Conservation (phyloP, 2,113 vertebrate species). For the Aegotheles bennettii region DNA sequence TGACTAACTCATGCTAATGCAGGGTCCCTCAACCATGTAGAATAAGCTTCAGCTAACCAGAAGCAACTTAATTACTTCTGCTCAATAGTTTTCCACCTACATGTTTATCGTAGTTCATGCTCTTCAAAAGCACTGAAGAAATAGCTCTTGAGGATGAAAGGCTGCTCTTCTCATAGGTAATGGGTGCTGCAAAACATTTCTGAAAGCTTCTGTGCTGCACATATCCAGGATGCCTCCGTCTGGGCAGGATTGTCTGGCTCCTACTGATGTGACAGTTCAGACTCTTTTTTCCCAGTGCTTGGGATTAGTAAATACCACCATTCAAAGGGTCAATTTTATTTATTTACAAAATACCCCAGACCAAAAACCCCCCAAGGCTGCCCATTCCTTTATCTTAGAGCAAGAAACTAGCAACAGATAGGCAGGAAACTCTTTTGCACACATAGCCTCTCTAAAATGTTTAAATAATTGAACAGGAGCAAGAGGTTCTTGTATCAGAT, state of each 20-base stretch:
- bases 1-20: background rate
- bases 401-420: background rate
- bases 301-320: background rate
- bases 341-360: background rate
- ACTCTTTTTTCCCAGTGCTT: background rate
- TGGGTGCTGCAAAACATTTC: background rate
- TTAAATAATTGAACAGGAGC: background rate
- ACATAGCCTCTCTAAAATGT: background rate
- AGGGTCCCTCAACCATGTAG: background rate
- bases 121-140: background rate
- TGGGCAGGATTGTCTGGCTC: background rate
- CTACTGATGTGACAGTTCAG: background rate
- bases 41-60: background rate
- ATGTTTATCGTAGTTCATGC: background rate
- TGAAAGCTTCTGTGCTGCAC: background rate
- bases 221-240: background rate
- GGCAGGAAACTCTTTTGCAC: background rate
- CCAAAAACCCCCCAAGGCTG: background rate
- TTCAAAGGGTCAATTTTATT: background rate
- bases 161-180: background rate
- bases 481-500: background rate
- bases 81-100: background rate
- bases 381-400: background rate
- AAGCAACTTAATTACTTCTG: slow-evolving; percentile 7
- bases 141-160: background rate